phyloP scores from a whole-genome alignment of 1,140 invertebrate genomes.

The Parasteatoda tepidariorum region DNA sequence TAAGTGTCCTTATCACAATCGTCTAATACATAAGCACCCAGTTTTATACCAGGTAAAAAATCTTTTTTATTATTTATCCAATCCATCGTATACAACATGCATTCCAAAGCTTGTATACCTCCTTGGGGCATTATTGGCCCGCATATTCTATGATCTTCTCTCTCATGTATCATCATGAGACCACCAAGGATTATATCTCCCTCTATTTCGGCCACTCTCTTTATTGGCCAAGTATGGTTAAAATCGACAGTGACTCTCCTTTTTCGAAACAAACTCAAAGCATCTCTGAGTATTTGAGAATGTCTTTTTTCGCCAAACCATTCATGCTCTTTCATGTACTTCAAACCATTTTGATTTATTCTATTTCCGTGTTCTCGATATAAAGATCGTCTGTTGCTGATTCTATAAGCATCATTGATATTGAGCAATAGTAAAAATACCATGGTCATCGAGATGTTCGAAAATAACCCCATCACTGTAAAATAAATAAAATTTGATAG shows the following conservation, averaged over 20 bases:
- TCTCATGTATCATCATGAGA: slow-evolving; percentile 94
- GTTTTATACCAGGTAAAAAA: slow-evolving; percentile 79
- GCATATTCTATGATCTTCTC: slow-evolving; percentile 82
- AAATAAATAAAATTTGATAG: too few species aligned
- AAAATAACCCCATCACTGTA: too few species aligned
- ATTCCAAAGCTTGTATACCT: slow-evolving; percentile 86
- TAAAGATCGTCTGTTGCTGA: too few species aligned
- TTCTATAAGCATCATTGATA: too few species aligned
- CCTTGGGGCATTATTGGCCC: slow-evolving; percentile 95
- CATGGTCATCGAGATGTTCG: too few species aligned
- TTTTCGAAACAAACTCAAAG: background rate
- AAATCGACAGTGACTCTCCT: background rate
- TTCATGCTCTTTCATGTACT: too few species aligned
- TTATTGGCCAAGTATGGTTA: slow-evolving; percentile 80
- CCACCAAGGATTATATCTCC: slow-evolving; percentile 85
- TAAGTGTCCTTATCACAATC: slow-evolving; percentile 98
- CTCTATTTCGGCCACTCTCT: slow-evolving; percentile 85
- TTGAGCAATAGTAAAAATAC: too few species aligned
- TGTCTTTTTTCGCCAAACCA: too few species aligned
- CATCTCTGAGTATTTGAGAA: too few species aligned
- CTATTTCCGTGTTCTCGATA: too few species aligned
- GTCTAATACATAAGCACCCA: slow-evolving; percentile 91
- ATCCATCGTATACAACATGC: slow-evolving; percentile 92
- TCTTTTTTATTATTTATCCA: slow-evolving; percentile 77
- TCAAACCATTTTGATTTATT: too few species aligned